A percentile compares a stretch with the other conserved stretches of the same genome.
phyloP scores from a whole-genome alignment of 2,797 vertebrate genomes.

The Enteromius anoplus region DNA sequence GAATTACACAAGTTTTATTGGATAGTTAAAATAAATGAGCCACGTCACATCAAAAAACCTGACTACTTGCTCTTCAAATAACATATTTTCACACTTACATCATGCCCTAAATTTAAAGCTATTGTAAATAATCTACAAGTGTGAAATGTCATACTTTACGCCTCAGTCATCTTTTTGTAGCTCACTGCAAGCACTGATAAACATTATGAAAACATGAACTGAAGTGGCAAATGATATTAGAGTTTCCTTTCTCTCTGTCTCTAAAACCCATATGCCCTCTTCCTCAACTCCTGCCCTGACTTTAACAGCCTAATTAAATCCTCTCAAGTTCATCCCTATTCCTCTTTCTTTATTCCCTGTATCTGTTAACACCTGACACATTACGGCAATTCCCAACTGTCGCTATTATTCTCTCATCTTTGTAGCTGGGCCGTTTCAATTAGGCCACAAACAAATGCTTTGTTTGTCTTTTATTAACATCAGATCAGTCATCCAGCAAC shows the following conservation, averaged over 20 bases:
- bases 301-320: slow-evolving; percentile 52
- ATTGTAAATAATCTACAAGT: slow-evolving; percentile 64
- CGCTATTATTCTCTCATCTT: slow-evolving; percentile 63
- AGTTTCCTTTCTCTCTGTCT: slow-evolving; percentile 27
- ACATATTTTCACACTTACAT: slow-evolving; percentile 41
- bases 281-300: slow-evolving; percentile 43
- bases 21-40: slow-evolving; percentile 52
- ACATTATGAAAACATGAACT: slow-evolving; percentile 36
- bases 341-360: slow-evolving; percentile 49
- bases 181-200: slow-evolving; percentile 33
- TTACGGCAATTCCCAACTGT: slow-evolving; percentile 45
- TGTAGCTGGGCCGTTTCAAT: slow-evolving; percentile 66
- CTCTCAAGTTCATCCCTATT: slow-evolving; percentile 41
- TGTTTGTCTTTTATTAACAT: slow-evolving; percentile 90
- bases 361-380: slow-evolving; percentile 63
- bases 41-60: slow-evolving; percentile 36
- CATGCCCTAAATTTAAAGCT: slow-evolving; percentile 57
- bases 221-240: slow-evolving; percentile 34
- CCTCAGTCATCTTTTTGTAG: slow-evolving; percentile 65
- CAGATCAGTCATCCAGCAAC: slow-evolving; percentile 80
- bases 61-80: slow-evolving; percentile 45
- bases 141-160: slow-evolving; percentile 68
- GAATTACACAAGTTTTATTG: slow-evolving; percentile 29
- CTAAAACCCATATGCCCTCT: slow-evolving; percentile 26
- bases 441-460: slow-evolving; percentile 67